A percentile compares a stretch with the other conserved stretches of the same genome.
phyloP scores from a whole-genome alignment of 2,113 vertebrate genomes.

The Dinomys branickii region DNA sequence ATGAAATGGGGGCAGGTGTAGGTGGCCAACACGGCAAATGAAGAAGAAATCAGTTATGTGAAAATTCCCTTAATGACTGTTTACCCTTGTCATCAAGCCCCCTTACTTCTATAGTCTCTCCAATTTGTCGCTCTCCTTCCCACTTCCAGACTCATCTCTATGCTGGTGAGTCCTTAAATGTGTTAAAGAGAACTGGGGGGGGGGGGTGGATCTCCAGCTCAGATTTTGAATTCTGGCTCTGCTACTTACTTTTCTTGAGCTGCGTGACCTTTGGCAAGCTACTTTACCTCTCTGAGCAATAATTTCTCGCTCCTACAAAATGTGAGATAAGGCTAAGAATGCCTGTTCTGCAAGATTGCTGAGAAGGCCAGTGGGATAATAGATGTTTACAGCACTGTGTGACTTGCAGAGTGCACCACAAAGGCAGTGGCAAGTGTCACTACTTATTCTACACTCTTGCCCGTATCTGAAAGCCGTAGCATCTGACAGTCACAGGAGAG shows the following conservation, averaged over 20 bases:
- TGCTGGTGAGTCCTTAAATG: neutral
- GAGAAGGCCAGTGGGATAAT: accelerated
- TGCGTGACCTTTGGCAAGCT: neutral
- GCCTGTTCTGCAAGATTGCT: neutral
- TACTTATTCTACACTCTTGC: neutral
- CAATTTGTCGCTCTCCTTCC: neutral
- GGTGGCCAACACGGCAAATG: neutral
- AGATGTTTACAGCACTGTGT: neutral
- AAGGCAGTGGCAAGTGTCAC: neutral
- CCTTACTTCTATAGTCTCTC: neutral
- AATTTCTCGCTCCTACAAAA: neutral
- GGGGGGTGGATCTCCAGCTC: neutral
- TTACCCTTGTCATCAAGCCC: neutral
- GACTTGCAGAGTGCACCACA: neutral
- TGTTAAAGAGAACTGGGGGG: neutral
- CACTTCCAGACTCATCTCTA: neutral
- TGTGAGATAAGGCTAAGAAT: neutral
- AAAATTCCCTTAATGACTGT: neutral
- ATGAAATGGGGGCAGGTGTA: neutral
- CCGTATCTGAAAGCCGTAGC: neutral
- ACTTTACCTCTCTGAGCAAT: neutral
- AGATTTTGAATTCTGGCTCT: neutral
- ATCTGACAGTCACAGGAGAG: neutral
- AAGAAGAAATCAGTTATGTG: neutral
- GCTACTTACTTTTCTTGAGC: neutral